Conservation (phyloP, 2,797 vertebrate genomes). For the Helarctos malayanus region DNA sequence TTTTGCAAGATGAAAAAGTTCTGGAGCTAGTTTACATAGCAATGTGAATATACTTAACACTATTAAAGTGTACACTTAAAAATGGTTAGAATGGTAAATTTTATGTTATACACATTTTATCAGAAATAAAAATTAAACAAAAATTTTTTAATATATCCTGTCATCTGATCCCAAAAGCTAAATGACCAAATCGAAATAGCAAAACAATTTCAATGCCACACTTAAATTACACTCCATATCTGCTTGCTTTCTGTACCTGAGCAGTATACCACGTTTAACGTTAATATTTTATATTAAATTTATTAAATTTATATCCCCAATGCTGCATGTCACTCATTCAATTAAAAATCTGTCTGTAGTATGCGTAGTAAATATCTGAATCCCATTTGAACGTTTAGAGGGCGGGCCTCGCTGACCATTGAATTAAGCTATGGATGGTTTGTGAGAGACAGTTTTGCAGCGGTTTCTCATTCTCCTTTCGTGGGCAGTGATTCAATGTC, state of each 20-base stretch:
- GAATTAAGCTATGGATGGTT: background rate
- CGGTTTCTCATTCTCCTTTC: constrained; percentile 23
- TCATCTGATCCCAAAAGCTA: constrained; percentile 33
- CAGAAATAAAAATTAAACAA: background rate
- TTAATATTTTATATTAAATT: background rate
- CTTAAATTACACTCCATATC: background rate
- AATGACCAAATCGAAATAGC: background rate
- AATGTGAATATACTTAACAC: background rate
- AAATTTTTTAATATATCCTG: background rate
- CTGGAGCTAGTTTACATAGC: background rate
- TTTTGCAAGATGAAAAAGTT: background rate
- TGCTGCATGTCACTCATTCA: background rate
- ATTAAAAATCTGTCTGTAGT: background rate
- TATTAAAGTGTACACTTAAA: background rate
- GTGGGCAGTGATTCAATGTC: background rate
- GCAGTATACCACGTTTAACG: background rate
- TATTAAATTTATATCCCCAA: background rate
- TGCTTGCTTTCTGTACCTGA: background rate
- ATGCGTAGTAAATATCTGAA: background rate
- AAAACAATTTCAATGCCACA: background rate
- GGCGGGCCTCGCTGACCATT: constrained; percentile 19
- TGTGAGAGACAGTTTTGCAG: background rate
- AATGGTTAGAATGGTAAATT: background rate
- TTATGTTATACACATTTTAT: background rate
- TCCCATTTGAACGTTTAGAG: constrained; percentile 76